A percentile compares a stretch with the other conserved stretches of the same genome.
Evolutionary conservation across 2,113 vertebrate species (phyloP).

Genomic region (Petrocephalus microphthalmus): DNA sequence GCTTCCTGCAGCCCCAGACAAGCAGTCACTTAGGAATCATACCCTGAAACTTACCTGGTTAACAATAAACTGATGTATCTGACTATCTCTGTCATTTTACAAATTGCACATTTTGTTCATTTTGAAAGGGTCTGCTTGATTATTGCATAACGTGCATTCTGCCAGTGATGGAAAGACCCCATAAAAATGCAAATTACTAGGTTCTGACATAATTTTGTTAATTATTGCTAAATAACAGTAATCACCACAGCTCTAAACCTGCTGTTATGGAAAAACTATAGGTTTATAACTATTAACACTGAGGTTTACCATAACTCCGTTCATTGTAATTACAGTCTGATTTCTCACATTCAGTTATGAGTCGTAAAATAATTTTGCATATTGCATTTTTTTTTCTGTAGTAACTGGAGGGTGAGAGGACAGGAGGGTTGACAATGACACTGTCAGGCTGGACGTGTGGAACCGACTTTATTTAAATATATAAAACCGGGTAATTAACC

Average conservation of each 20-base stretch:
- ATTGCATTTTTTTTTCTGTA: not conserved
- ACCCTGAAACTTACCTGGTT: not conserved
- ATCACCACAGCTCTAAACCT: not conserved
- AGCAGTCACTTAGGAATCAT: not conserved
- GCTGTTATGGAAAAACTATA: not conserved
- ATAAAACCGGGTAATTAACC: not conserved
- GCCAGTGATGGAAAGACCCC: not conserved
- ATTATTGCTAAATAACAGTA: constrained; percentile 18
- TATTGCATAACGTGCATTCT: not conserved
- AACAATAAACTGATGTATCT: not conserved
- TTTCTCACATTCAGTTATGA: not conserved
- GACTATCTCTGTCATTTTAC: not conserved
- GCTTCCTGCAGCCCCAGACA: not conserved
- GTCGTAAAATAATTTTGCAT: not conserved
- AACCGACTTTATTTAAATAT: not conserved
- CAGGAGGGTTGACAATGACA: not conserved
- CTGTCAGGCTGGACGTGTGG: not conserved
- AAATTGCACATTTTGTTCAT: not conserved
- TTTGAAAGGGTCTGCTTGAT: not conserved
- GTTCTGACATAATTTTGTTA: not conserved
- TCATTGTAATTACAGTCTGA: not conserved
- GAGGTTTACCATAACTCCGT: not conserved
- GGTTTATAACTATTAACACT: not conserved
- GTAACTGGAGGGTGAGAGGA: not conserved
- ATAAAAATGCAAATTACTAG: not conserved